Evolutionary conservation across 2,797 vertebrate genomes (phyloP).

Genomic region (Percopsis omiscomaycus): DNA sequence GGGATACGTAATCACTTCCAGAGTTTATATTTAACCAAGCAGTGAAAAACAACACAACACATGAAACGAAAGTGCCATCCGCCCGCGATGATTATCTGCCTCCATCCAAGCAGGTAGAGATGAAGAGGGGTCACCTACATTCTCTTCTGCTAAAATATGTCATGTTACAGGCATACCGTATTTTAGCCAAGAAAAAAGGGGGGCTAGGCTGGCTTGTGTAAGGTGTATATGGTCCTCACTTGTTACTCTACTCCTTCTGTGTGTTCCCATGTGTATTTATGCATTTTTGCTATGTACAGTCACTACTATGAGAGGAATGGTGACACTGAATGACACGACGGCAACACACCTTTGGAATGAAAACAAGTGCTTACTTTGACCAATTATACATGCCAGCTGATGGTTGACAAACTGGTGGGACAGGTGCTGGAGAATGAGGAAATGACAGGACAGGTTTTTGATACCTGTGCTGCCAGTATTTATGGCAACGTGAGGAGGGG

Average conservation of each 20-base stretch:
- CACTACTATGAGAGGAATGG: constrained; percentile 7
- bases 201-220: background rate
- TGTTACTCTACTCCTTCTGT: background rate
- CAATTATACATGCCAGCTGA: constrained; percentile 25
- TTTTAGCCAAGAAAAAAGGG: background rate
- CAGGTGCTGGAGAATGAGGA: constrained; percentile 63
- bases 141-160: too few relatives aligned
- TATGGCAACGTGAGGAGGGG: background rate
- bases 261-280: background rate
- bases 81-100: constrained; percentile 29
- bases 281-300: background rate
- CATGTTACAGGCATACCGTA: background rate
- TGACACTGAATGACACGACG: background rate
- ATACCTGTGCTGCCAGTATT: background rate
- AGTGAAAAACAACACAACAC: background rate
- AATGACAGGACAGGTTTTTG: constrained; percentile 3
- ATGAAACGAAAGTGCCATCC: constrained; percentile 20
- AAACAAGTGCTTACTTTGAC: constrained; percentile 18
- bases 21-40: constrained; percentile 68
- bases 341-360: constrained; percentile 40
- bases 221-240: background rate
- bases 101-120: constrained; percentile 24
- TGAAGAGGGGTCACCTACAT: constrained; percentile 15
- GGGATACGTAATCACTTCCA: constrained; percentile 47
- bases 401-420: constrained; percentile 51